Base-by-base conservation (phyloP, 2,797 vertebrate species). In the Moxostoma hubbsi region DNA sequence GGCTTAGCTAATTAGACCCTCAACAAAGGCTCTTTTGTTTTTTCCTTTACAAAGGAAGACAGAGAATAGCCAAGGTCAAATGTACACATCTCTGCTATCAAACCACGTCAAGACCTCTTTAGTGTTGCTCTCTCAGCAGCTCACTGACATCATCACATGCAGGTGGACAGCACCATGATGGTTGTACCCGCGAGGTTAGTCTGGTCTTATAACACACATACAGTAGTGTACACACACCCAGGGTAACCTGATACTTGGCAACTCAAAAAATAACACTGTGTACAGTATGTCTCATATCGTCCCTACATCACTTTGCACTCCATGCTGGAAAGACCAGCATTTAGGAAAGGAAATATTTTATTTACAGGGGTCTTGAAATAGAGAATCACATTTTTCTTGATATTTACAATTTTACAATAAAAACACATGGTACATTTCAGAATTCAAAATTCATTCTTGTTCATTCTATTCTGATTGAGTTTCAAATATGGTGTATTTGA, bases 1-100 rank as follows among this genome's bases (percentile, higher is more conserved):
- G 53, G 59, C 67, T 71, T 63, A 80, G 82, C 88, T 94, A 92
- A 94, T 94, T 94, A 94, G 86, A 88, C 83, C 85, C 88, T 24
- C 85, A 55, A 92, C 88, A 90, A 92, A 89, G 86, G 83, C 81
- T 87, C 67, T 85, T 72, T 87, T 86, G 82, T 85, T 85, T 88
- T 53, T 11, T 15, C 87, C 78, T 47, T 62, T 77, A 79, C 76
- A 75, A 13, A 66, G 61, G 83, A 69, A 76, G 49, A 10, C 57
- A 6, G 53, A 36, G 77, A 79, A 65, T 53, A 71, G 55, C 54
- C 54, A 63, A 75, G 54, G 66, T 83, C 64, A 80, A 67, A 5
- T 2, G 12, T 1, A 11, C 69, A 71, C 24, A 51, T 61, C 54
- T 67, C 11, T 36, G 53, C 62, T 58, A 55, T 67, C 62, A 68